Conservation (phyloP, 2,113 vertebrate genomes). For the Embiotoca jacksoni region DNA sequence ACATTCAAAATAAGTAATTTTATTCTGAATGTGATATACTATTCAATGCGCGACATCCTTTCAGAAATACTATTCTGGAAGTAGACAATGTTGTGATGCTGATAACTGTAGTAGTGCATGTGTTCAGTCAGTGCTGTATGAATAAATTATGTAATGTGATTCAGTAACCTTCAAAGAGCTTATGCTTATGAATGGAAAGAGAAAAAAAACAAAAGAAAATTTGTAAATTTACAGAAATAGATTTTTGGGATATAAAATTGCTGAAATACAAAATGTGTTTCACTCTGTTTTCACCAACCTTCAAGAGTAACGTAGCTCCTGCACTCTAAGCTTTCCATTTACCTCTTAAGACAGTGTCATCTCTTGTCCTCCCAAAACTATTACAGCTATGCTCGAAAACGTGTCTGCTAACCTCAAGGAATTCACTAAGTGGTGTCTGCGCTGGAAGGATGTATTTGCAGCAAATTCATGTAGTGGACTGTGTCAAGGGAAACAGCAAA, state of each 20-base stretch:
- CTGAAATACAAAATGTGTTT: neutral
- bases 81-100: no score
- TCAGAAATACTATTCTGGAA: no score
- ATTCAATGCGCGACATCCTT: no score
- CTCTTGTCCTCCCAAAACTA: constrained; percentile 39
- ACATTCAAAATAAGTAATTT: no score
- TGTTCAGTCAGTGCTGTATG: no score
- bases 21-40: no score
- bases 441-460: constrained; percentile 54
- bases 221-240: neutral
- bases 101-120: no score
- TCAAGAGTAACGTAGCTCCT: neutral
- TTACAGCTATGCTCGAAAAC: constrained; percentile 51
- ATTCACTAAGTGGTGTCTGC: constrained; percentile 68
- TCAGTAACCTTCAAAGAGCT: no score
- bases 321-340: constrained; percentile 10
- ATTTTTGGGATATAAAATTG: neutral
- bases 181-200: no score
- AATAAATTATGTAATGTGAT: no score
- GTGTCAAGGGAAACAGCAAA: constrained; percentile 67
- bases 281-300: neutral
- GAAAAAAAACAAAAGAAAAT: no score
- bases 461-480: constrained; percentile 62
- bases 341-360: constrained; percentile 22
- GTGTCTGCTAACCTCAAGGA: constrained; percentile 63